phyloP scores from a whole-genome alignment of 2,113 vertebrate genomes.

The Silurus glanis region DNA sequence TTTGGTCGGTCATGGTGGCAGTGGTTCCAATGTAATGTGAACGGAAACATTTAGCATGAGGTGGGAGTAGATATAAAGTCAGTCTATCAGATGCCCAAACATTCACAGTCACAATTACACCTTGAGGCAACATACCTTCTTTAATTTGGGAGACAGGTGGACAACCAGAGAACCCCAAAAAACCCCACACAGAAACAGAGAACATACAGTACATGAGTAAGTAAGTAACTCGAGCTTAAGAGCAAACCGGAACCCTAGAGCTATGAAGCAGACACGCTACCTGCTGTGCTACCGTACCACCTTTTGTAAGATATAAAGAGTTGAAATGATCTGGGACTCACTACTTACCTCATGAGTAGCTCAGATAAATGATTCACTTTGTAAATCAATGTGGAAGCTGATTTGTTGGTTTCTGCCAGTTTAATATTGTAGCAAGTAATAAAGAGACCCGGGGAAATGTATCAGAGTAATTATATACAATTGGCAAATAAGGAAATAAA shows the following conservation, averaged over 20 bases:
- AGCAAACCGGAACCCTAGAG: background rate
- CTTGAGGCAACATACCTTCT: background rate
- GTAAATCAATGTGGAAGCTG: slow-evolving; percentile 17
- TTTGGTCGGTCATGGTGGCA: background rate
- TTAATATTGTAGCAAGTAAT: slow-evolving; percentile 5
- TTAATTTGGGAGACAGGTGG: background rate
- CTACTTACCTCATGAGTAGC: background rate
- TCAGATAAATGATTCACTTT: slow-evolving; percentile 22
- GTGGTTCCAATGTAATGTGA: background rate
- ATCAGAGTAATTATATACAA: slow-evolving; percentile 20
- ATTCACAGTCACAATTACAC: background rate
- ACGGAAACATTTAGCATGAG: background rate
- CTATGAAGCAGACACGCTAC: background rate
- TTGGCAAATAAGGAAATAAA: background rate
- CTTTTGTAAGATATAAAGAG: slow-evolving; percentile 10
- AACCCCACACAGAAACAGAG: background rate
- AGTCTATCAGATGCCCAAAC: background rate
- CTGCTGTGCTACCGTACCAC: background rate
- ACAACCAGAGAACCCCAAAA: background rate
- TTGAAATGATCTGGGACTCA: background rate
- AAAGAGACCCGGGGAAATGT: slow-evolving; percentile 18
- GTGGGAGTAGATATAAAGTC: background rate
- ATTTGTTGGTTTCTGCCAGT: slow-evolving; percentile 29
- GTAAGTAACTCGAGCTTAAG: background rate
- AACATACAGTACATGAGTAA: background rate